phyloP scores from a whole-genome alignment of 2,888 invertebrate genomes.

The Oxycera nigricornis region DNA sequence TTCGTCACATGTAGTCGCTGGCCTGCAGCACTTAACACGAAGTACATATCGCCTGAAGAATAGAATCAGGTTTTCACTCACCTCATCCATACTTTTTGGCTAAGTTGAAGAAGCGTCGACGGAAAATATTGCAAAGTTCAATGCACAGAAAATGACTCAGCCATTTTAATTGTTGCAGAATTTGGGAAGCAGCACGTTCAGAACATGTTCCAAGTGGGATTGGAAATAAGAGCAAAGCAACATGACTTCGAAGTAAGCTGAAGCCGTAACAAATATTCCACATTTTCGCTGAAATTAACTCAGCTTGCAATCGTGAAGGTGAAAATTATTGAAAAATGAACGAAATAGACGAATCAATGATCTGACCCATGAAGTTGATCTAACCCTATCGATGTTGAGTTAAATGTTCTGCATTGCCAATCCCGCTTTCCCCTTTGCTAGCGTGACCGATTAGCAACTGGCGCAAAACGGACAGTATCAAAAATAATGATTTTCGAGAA shows the following conservation, averaged over 20 bases:
- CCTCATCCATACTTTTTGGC: background rate
- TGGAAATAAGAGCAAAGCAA: background rate
- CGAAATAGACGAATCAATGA: too few relatives aligned
- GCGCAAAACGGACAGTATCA: too few relatives aligned
- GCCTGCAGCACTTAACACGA: too few relatives aligned
- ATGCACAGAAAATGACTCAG: conserved; percentile 33
- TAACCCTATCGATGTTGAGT: too few relatives aligned
- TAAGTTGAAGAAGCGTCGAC: background rate
- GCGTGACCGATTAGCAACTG: too few relatives aligned
- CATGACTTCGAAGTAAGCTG: background rate
- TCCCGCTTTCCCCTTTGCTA: too few relatives aligned
- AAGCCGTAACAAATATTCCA: conserved; percentile 23
- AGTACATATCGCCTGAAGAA: too few relatives aligned
- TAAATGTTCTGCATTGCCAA: too few relatives aligned
- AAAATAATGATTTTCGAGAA: too few relatives aligned
- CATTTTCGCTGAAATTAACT: background rate
- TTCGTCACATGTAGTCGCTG: too few relatives aligned
- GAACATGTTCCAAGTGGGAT: background rate
- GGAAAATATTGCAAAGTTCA: conserved; percentile 27
- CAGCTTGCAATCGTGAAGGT: background rate
- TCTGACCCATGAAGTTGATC: too few relatives aligned
- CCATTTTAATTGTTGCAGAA: conserved; percentile 30
- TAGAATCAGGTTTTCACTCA: background rate
- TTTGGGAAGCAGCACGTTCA: background rate
- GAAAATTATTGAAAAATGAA: too few relatives aligned